Conservation (phyloP, 2,113 vertebrate species). For the Phasianus colchicus region DNA sequence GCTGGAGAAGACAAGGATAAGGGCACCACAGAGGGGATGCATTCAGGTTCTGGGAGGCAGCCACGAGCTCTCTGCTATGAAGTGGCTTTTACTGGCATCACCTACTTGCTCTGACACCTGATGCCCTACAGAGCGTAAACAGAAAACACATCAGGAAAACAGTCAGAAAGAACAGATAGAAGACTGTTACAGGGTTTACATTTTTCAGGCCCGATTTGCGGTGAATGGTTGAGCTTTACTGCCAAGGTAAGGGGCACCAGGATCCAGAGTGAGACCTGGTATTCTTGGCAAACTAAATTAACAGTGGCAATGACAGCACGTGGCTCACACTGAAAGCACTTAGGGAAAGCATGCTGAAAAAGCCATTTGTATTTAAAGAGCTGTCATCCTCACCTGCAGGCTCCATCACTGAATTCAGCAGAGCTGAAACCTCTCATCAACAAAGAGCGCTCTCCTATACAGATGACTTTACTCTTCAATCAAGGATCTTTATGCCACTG, state of each 20-base stretch:
- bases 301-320: background rate
- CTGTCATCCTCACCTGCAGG: background rate
- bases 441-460: background rate
- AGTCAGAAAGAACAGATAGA: slow-evolving; percentile 47
- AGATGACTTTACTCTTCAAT: background rate
- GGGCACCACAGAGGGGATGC: slow-evolving; percentile 40
- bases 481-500: background rate
- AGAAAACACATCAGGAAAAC: slow-evolving; percentile 42
- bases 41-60: slow-evolving; percentile 46
- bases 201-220: slow-evolving; percentile 52
- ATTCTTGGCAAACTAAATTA: background rate
- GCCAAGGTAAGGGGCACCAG: background rate
- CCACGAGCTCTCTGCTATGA: slow-evolving; percentile 37
- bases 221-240: slow-evolving; percentile 8
- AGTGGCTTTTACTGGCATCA: slow-evolving; percentile 65
- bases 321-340: background rate
- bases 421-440: background rate
- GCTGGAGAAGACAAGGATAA: slow-evolving; percentile 54
- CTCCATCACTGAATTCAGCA: background rate
- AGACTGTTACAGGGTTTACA: slow-evolving; percentile 44
- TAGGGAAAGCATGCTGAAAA: background rate
- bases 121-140: slow-evolving; percentile 40
- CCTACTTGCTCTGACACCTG: slow-evolving; percentile 38
- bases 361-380: background rate
- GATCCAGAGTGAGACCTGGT: background rate